Evolutionary conservation across 2,797 vertebrate genomes (phyloP), one percentile per base, ranked within the genome.

Genomic region (Fundulus diaphanus): DNA sequence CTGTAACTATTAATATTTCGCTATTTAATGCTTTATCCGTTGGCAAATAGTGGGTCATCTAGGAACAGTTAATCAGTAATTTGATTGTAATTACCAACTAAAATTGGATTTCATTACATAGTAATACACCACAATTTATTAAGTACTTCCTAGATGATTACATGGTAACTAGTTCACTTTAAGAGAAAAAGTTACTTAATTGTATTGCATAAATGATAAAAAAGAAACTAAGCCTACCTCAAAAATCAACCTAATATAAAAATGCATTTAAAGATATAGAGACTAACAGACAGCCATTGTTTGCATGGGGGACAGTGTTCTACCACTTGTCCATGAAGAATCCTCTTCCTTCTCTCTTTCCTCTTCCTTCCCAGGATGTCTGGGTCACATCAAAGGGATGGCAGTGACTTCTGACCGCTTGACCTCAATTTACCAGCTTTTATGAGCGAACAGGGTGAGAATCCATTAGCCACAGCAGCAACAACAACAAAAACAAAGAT

Each of bases 291-390:
- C 18, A 49, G 48, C 48, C 7, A 2, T 59, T 27, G 65, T 73
- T 51, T 77, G 44, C 40, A 65, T 65, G 61, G 35, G 59, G 35
- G 61, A n/a, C 51, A 40, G 49, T 76, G 61, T 87, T 82, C 86
- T 74, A 82, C 88, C 87, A 92, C 91, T 91, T 95, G 94, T 90
- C 95, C 96, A 95, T 97, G 96, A 96, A 96, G 95, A 95, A 95
- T 94, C 94, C 87, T 94, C 90, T 90, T 93, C 92, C 91, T 90
- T 92, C 94, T 96, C 93, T 94, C 90, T 92, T 96, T 97, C 96
- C 96, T 96, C 94, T 96, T 92, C 90, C 86, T 94, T 42, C 90
- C 91, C 92, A 92, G 95, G 95, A 95, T 90, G 89, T 94, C 92
- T 82, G 96, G 94, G 94, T 96, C 92, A 94, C 95, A 97, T 97